Evolutionary conservation across 2,797 vertebrate species (phyloP).

Genomic region (Holocentrus rufus): DNA sequence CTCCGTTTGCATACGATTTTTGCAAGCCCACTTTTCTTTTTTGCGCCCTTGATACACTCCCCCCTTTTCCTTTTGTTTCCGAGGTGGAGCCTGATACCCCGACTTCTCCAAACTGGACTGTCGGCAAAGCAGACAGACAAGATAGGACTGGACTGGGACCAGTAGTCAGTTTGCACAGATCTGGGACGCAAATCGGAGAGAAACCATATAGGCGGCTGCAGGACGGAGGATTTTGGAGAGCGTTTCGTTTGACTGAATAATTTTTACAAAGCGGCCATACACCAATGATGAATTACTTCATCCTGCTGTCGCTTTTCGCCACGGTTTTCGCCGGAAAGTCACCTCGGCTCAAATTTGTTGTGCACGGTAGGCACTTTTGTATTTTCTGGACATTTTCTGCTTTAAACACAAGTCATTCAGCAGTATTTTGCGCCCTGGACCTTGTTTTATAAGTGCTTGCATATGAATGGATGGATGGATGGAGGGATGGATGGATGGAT

Average conservation of each 20-base stretch:
- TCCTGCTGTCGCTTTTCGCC: constrained; percentile 73
- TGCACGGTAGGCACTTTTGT: constrained; percentile 78
- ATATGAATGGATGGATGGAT: neutral
- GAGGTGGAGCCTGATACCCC: constrained; percentile 79
- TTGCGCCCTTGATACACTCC: constrained; percentile 40
- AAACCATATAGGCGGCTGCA: constrained; percentile 17
- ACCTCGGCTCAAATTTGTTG: constrained; percentile 84
- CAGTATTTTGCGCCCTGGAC: neutral
- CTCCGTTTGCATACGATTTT: neutral
- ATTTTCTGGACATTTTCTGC: neutral
- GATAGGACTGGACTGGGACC: constrained; percentile 57
- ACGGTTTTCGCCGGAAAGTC: constrained; percentile 74
- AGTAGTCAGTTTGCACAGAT: constrained; percentile 50
- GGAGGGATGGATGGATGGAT: neutral
- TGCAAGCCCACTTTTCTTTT: constrained; percentile 9
- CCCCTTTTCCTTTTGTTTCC: constrained; percentile 65
- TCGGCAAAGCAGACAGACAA: constrained; percentile 55
- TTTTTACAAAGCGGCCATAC: neutral
- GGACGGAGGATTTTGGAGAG: constrained; percentile 34
- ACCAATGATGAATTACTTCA: constrained; percentile 74
- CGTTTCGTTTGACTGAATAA: constrained; percentile 6
- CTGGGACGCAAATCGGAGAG: constrained; percentile 52
- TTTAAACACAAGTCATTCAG: neutral
- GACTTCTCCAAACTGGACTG: constrained; percentile 63
- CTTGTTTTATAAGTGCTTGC: constrained; percentile 11